Conservation (phyloP, 2,113 vertebrate species). For the Eulemur rufifrons region DNA sequence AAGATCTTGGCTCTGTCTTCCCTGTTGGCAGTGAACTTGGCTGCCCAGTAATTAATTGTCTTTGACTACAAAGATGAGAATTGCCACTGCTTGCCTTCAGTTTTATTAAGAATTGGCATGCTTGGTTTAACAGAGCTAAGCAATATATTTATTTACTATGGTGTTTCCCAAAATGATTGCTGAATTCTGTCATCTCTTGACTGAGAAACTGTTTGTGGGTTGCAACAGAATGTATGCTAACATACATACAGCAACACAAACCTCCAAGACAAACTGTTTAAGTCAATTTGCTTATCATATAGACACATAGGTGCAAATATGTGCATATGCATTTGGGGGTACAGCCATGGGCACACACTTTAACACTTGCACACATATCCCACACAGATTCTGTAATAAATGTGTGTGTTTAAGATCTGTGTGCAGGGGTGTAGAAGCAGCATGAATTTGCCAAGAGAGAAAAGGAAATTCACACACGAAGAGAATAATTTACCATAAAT, state of each 20-base stretch:
- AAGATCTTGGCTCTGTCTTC: neutral
- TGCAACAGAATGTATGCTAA: slow-evolving; percentile 75
- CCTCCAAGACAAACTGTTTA: slow-evolving; percentile 76
- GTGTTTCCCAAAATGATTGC: slow-evolving; percentile 64
- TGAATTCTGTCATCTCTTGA: slow-evolving; percentile 75
- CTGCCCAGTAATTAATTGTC: slow-evolving; percentile 16
- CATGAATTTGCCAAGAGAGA: slow-evolving; percentile 75
- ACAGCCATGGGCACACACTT: slow-evolving; percentile 45
- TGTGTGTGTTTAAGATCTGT: slow-evolving; percentile 62
- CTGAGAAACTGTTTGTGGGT: slow-evolving; percentile 69
- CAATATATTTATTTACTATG: slow-evolving; percentile 71
- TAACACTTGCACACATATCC: slow-evolving; percentile 68
- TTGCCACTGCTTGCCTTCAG: slow-evolving; percentile 32
- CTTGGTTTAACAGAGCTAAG: slow-evolving; percentile 65
- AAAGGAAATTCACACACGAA: slow-evolving; percentile 79
- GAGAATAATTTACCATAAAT: slow-evolving; percentile 83
- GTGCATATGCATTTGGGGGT: slow-evolving; percentile 68
- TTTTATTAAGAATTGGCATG: slow-evolving; percentile 75
- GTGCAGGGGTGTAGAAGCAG: slow-evolving; percentile 68
- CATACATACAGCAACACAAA: slow-evolving; percentile 76
- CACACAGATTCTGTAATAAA: slow-evolving; percentile 62
- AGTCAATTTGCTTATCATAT: slow-evolving; percentile 74
- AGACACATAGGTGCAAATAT: slow-evolving; percentile 74
- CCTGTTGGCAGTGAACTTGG: neutral
- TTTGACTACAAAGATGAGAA: slow-evolving; percentile 49